phyloP scores from a whole-genome alignment of 2,888 invertebrate species.

The Phyllotreta striolata region DNA sequence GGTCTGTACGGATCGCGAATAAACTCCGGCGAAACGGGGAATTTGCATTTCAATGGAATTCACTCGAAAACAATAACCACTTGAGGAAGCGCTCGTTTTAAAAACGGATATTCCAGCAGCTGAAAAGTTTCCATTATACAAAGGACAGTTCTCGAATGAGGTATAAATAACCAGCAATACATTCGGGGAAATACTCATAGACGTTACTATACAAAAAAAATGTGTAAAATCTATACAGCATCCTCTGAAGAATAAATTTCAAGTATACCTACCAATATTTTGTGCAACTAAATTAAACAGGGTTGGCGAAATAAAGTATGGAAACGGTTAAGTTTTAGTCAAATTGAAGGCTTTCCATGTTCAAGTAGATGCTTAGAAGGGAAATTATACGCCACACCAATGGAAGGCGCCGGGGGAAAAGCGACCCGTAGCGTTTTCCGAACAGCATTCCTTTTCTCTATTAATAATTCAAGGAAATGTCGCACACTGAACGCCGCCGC shows the following conservation, averaged over 20 bases:
- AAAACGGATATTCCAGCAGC: constrained; percentile 20
- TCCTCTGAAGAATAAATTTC: too few relatives aligned
- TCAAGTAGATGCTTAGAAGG: too few relatives aligned
- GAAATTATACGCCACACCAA: too few relatives aligned
- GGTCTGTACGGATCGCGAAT: too few relatives aligned
- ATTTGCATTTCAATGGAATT: constrained; percentile 3
- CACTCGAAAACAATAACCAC: constrained; percentile 30
- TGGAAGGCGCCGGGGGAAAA: not conserved
- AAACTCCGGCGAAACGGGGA: not conserved
- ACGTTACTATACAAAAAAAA: too few relatives aligned
- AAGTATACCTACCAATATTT: too few relatives aligned
- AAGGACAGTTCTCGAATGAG: constrained; percentile 19
- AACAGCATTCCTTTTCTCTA: constrained; percentile 34
- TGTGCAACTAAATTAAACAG: too few relatives aligned
- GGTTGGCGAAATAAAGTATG: too few relatives aligned
- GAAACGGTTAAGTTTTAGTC: too few relatives aligned
- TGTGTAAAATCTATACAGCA: too few relatives aligned
- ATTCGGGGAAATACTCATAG: constrained; percentile 8
- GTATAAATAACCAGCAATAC: constrained; percentile 23
- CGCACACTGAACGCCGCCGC: constrained; percentile 34
- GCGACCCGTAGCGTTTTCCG: constrained; percentile 31
- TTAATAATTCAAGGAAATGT: constrained; percentile 43
- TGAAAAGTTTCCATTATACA: constrained; percentile 20
- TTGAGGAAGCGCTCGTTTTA: constrained; percentile 26
- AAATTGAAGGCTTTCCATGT: too few relatives aligned